Conservation (phyloP, 2,888 invertebrate species). For the Noctua fimbriata region DNA sequence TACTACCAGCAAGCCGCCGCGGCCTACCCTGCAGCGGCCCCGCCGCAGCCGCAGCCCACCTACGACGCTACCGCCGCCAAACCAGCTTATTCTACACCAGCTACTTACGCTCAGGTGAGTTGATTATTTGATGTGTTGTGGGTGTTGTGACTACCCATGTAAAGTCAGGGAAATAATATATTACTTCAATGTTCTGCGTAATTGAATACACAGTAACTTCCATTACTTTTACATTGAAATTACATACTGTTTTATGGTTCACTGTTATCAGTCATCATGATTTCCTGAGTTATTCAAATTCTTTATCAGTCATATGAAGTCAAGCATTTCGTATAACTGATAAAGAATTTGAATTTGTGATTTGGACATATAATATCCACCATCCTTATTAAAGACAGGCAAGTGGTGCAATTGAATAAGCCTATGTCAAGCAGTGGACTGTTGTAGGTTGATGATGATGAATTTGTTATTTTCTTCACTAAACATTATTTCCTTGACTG, state of each 20-base stretch:
- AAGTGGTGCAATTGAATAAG: background rate
- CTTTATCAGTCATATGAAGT: background rate
- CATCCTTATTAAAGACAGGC: background rate
- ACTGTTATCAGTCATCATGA: background rate
- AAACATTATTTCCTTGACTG: slow-evolving; percentile 21
- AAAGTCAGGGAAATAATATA: background rate
- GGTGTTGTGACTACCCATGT: background rate
- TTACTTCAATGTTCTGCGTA: background rate
- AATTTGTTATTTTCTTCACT: background rate
- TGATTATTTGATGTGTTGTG: slow-evolving; percentile 9
- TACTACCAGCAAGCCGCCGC: slow-evolving; percentile 96
- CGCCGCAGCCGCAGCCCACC: slow-evolving; percentile 90
- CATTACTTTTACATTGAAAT: background rate
- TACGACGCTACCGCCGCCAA: slow-evolving; percentile 91
- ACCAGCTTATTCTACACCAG: slow-evolving; percentile 93
- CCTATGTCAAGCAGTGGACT: background rate
- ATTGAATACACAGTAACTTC: background rate
- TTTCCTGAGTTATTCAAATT: background rate
- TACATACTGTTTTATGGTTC: background rate
- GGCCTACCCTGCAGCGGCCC: slow-evolving; percentile 91
- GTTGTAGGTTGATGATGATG: no score
- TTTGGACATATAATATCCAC: background rate
- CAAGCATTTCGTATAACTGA: background rate
- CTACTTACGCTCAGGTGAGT: slow-evolving; percentile 92
- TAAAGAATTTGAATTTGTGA: background rate